A percentile compares a stretch with the other conserved stretches of the same genome.
phyloP scores from a whole-genome alignment of 2,888 invertebrate species.

The Ennomos erosarius region DNA sequence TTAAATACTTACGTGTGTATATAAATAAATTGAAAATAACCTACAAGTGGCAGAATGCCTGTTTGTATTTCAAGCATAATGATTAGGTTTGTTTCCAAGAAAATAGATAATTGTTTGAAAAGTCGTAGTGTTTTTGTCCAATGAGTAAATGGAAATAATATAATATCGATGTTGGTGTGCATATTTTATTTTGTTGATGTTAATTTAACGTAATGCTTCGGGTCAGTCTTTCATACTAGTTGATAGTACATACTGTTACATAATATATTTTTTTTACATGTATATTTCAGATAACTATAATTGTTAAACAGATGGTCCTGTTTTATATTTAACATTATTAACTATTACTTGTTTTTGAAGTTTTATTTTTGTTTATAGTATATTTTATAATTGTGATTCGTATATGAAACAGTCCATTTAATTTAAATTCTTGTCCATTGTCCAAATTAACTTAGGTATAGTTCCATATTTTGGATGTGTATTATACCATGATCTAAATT shows the following conservation, averaged over 20 bases:
- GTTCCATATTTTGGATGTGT: conserved; percentile 84
- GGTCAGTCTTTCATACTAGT: conserved; percentile 63
- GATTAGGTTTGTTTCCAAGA: conserved; percentile 8
- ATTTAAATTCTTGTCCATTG: conserved; percentile 80
- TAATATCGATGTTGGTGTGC: conserved; percentile 23
- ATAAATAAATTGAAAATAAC: conserved; percentile 8
- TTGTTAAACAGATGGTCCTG: conserved; percentile 77
- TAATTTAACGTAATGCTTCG: conserved; percentile 46
- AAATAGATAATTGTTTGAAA: conserved; percentile 2
- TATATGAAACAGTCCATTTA: conserved; percentile 73
- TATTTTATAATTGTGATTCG: conserved; percentile 45
- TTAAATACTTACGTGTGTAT: conserved; percentile 42
- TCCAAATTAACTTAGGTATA: conserved; percentile 82
- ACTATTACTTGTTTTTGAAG: conserved; percentile 69
- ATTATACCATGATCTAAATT: conserved; percentile 81
- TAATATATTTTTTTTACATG: conserved; percentile 82
- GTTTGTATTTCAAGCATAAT: conserved; percentile 3
- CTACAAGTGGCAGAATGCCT: conserved; percentile 4
- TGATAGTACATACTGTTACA: conserved; percentile 72
- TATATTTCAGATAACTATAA: conserved; percentile 82
- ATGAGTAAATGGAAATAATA: conserved; percentile 36
- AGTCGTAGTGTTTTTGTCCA: conserved; percentile 14
- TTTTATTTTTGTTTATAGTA: conserved; percentile 63
- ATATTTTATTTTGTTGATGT: conserved; percentile 37
- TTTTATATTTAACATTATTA: conserved; percentile 80